Percentiles rank a stretch among this genome's conserved stretches.
These are phyloP conservation scores for Meliscaeva auricollis DNA, from an alignment of 2,888 invertebrate species.

Conservation along the genomic window DNA sequence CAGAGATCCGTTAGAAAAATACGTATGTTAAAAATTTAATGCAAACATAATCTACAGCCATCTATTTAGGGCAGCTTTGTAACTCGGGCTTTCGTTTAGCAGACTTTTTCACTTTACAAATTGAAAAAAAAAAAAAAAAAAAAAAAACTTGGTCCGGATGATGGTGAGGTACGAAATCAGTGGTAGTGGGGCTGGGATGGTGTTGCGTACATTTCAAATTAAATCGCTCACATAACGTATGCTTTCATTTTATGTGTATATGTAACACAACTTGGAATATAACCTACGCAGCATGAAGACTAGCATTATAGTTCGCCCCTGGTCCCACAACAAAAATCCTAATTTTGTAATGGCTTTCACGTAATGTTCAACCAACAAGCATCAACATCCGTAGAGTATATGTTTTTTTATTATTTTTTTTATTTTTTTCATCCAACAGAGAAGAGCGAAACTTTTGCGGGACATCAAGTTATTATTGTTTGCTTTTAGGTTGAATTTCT, in stretches of 20 bases:
- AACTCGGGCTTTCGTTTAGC: conserved; percentile 17
- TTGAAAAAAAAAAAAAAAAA: too few relatives aligned
- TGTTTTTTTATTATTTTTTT: conserved; percentile 24
- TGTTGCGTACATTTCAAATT: conserved; percentile 46
- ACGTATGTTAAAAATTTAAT: conserved; percentile 41
- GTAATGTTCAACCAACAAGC: conserved; percentile 28
- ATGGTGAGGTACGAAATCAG: too few relatives aligned
- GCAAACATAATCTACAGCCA: conserved; percentile 41
- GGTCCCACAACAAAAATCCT: conserved; percentile 39
- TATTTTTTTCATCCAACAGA: background rate
- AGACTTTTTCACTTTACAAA: conserved; percentile 54
- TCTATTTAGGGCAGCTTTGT: conserved; percentile 35
- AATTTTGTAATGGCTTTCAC: conserved; percentile 48
- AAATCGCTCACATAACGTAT: conserved; percentile 31
- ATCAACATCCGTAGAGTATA: conserved; percentile 21
- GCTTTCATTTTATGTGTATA: conserved; percentile 3
- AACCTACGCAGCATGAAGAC: conserved; percentile 28
- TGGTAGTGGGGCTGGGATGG: background rate
- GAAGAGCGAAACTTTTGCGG: conserved; percentile 26
- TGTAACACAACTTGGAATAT: background rate
- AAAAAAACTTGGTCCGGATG: conserved; percentile 20
- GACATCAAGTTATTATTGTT: conserved; percentile 38
- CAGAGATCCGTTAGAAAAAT: conserved; percentile 30
- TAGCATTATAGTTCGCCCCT: conserved; percentile 1
- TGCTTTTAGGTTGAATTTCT: conserved; percentile 29